Conservation (phyloP, 1,140 invertebrate genomes). For the Paramacrobiotus metropolitanus region DNA sequence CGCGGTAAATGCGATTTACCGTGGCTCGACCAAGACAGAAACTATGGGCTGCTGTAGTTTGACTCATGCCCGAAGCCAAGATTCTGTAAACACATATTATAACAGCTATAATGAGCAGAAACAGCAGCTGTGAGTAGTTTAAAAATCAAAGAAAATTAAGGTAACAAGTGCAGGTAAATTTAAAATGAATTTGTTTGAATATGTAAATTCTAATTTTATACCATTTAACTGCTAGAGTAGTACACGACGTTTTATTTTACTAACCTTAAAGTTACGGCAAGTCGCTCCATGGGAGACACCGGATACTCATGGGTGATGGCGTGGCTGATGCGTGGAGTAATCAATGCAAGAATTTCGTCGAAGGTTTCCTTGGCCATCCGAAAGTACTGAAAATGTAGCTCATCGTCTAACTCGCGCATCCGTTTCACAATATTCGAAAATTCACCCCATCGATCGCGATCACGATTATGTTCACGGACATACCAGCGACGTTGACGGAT, state of each 20-base stretch:
- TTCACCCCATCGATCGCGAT: no score
- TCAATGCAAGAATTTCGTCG: neutral
- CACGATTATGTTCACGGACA: no score
- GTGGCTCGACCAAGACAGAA: neutral
- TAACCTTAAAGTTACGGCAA: neutral
- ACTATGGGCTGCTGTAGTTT: neutral
- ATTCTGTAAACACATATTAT: neutral
- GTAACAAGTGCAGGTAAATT: neutral
- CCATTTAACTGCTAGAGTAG: neutral
- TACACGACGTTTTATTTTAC: neutral
- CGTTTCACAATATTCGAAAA: neutral
- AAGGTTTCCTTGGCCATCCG: neutral
- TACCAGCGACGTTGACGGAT: no score
- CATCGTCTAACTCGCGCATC: neutral
- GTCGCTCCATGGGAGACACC: neutral
- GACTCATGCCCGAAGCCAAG: neutral
- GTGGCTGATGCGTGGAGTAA: neutral
- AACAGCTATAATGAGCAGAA: no score
- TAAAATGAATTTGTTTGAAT: neutral
- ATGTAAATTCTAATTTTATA: neutral
- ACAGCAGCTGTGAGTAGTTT: no score
- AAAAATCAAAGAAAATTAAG: no score
- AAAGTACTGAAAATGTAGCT: neutral
- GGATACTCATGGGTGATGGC: neutral
- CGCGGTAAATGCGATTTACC: neutral